Conservation (phyloP, 2,797 vertebrate species). For the Carcharodon carcharias region DNA sequence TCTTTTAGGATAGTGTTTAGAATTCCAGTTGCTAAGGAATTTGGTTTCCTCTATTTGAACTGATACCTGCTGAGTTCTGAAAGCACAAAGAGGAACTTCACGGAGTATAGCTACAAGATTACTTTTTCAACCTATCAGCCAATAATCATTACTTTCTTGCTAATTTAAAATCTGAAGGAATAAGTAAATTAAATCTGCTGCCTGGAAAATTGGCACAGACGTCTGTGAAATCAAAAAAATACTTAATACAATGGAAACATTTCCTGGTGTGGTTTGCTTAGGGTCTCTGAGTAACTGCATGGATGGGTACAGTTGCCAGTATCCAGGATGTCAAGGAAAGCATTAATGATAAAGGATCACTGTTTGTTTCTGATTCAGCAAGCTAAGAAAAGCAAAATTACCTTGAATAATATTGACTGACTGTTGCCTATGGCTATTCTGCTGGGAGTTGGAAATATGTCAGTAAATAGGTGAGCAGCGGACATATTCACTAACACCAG, state of each 20-base stretch:
- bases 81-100: neutral
- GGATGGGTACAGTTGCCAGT: neutral
- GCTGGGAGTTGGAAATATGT: neutral
- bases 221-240: neutral
- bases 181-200: neutral
- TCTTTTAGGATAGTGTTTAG: neutral
- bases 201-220: neutral
- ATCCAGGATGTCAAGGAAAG: constrained; percentile 7
- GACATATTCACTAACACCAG: constrained; percentile 12
- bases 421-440: constrained; percentile 3
- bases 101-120: neutral
- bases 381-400: neutral
- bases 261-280: neutral
- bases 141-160: neutral
- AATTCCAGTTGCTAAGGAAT: neutral
- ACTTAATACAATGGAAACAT: neutral
- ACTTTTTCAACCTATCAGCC: neutral
- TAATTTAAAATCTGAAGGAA: neutral
- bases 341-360: neutral
- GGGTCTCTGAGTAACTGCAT: neutral
- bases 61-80: neutral
- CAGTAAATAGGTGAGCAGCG: constrained; percentile 12
- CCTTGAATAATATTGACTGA: neutral
- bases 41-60: neutral
- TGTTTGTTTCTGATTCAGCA: neutral